Evolutionary conservation across 2,113 vertebrate genomes (phyloP).

Genomic region (Craseonycteris thonglongyai): DNA sequence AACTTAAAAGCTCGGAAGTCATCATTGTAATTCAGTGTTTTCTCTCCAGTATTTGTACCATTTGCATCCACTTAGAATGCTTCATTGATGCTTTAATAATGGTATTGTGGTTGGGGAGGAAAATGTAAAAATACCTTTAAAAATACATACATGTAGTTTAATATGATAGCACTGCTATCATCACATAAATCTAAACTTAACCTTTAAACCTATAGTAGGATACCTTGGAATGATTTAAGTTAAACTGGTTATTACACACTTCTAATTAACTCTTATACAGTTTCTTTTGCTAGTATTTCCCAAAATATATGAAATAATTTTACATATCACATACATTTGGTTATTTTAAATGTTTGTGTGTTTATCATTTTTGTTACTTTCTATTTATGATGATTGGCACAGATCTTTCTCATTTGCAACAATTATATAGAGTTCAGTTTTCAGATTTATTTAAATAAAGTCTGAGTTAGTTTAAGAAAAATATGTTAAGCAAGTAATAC

Average conservation of each 20-base stretch:
- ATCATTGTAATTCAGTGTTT: background rate
- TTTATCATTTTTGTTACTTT: background rate
- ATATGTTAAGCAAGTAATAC: background rate
- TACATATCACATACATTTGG: background rate
- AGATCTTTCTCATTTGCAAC: background rate
- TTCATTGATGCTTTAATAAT: background rate
- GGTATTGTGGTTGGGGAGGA: background rate
- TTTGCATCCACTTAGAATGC: background rate
- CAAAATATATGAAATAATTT: background rate
- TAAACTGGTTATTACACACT: background rate
- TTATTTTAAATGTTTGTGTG: background rate
- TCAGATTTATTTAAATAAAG: background rate
- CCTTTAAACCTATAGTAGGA: background rate
- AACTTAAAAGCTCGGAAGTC: background rate
- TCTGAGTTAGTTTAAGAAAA: background rate
- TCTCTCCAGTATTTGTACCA: background rate
- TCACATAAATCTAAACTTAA: background rate
- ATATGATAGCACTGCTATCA: background rate
- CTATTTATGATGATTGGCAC: background rate
- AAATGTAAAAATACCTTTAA: background rate
- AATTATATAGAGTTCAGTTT: background rate
- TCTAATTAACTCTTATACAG: background rate
- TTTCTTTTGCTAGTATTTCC: background rate
- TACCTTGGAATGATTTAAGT: background rate
- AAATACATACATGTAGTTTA: background rate